A percentile compares a stretch with the other conserved stretches of the same genome.
Conservation (phyloP, 2,888 invertebrate genomes). For the Hoplodrina ambigua region DNA sequence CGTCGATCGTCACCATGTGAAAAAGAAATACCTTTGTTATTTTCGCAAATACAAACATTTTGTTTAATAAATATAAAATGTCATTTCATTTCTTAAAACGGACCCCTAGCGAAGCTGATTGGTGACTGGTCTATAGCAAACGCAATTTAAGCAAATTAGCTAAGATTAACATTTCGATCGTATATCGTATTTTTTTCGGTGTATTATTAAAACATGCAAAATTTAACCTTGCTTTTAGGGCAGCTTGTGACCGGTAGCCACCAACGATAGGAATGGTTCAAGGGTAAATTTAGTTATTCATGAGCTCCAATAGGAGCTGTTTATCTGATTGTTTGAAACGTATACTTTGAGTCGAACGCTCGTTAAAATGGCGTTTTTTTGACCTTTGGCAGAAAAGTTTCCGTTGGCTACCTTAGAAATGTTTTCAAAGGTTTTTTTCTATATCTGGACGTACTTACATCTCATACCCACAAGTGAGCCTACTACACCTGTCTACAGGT, state of each 20-base stretch:
- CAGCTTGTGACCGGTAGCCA: conserved; percentile 64
- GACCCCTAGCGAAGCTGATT: too few relatives aligned
- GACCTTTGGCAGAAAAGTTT: conserved; percentile 7
- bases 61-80: too few relatives aligned
- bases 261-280: conserved; percentile 75
- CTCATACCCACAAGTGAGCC: too few relatives aligned
- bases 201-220: conserved; percentile 38
- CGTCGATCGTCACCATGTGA: too few relatives aligned
- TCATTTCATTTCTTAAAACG: too few relatives aligned
- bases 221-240: conserved; percentile 77
- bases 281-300: conserved; percentile 83
- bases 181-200: conserved; percentile 4
- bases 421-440: neutral
- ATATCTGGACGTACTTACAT: neutral
- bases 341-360: conserved; percentile 63
- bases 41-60: too few relatives aligned
- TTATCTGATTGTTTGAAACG: conserved; percentile 80
- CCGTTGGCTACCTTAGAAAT: neutral
- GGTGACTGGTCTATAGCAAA: conserved; percentile 4
- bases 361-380: conserved; percentile 57
- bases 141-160: conserved; percentile 8
- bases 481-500: too few relatives aligned
- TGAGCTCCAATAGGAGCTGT: conserved; percentile 74
- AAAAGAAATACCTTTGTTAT: too few relatives aligned
- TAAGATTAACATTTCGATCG: conserved; percentile 5